Evolutionary conservation across 2,797 vertebrate species (phyloP).

Genomic region (Lophotriccus pileatus): DNA sequence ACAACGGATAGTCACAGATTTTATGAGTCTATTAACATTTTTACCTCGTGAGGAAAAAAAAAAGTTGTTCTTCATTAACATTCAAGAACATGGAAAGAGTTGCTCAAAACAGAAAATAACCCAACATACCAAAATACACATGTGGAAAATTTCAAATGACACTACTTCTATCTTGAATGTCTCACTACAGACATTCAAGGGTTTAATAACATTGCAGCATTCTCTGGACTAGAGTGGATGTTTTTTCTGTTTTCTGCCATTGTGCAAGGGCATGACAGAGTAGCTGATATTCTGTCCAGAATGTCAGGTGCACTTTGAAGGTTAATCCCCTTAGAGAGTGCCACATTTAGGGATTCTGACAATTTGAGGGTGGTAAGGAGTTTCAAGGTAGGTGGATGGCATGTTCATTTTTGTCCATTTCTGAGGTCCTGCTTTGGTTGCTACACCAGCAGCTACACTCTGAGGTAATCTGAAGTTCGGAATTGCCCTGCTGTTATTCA

Average conservation of each 20-base stretch:
- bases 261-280: not conserved
- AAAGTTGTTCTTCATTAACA: rapidly evolving
- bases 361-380: not conserved
- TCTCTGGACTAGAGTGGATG: not conserved
- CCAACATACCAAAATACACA: not conserved
- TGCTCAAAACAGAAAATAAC: not conserved
- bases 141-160: not conserved
- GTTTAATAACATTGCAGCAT: not conserved
- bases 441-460: not conserved
- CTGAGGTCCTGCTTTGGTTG: not conserved
- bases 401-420: not conserved
- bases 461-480: not conserved
- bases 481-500: not conserved
- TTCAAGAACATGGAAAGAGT: not conserved
- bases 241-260: not conserved
- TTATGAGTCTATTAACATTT: not conserved
- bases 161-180: not conserved
- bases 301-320: not conserved
- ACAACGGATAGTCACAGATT: not conserved
- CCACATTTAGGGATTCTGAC: not conserved
- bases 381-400: not conserved
- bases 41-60: not conserved
- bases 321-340: not conserved
- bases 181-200: not conserved
- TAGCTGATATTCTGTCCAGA: not conserved